These are phyloP conservation scores for Caenorhabditis wallacei DNA, from an alignment of 2,888 invertebrate species.

Conservation along the genomic window DNA sequence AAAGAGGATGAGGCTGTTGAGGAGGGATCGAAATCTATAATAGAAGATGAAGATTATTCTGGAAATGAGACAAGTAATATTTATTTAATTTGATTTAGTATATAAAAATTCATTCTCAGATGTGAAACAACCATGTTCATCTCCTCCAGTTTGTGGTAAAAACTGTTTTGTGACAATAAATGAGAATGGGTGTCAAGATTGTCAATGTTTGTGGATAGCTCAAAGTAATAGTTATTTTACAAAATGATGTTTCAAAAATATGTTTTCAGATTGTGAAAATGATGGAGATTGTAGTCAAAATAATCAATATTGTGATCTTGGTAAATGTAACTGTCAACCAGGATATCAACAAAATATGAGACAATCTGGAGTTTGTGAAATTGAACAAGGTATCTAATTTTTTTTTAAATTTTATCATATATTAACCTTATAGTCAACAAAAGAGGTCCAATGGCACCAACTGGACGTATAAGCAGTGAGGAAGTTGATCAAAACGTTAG, in stretches of 20 bases:
- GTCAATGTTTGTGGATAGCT: slow-evolving; percentile 78
- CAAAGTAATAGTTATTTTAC: slow-evolving; percentile 3
- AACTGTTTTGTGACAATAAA: slow-evolving; percentile 80
- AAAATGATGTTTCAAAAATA: neutral
- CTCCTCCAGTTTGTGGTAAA: slow-evolving; percentile 74
- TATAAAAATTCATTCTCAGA: neutral
- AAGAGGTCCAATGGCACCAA: neutral
- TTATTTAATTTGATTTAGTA: neutral
- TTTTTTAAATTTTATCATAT: neutral
- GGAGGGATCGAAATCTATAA: neutral
- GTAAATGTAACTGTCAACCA: slow-evolving; percentile 78
- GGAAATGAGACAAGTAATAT: slow-evolving; percentile 33
- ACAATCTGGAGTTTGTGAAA: slow-evolving; percentile 66
- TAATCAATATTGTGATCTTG: slow-evolving; percentile 79
- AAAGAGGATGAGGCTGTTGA: slow-evolving; percentile 26
- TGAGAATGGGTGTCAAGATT: slow-evolving; percentile 79
- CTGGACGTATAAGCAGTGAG: neutral
- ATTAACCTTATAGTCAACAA: neutral
- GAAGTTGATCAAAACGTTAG: slow-evolving; percentile 11
- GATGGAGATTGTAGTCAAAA: slow-evolving; percentile 76
- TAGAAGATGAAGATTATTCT: slow-evolving; percentile 6
- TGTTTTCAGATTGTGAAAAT: slow-evolving; percentile 75
- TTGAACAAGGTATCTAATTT: slow-evolving; percentile 13
- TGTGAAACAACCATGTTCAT: slow-evolving; percentile 55
- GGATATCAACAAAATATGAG: slow-evolving; percentile 76